Percentiles rank a stretch among this genome's conserved stretches.
These are phyloP conservation scores for Troides aeacus DNA, from an alignment of 2,888 invertebrate genomes.

Conservation along the genomic window DNA sequence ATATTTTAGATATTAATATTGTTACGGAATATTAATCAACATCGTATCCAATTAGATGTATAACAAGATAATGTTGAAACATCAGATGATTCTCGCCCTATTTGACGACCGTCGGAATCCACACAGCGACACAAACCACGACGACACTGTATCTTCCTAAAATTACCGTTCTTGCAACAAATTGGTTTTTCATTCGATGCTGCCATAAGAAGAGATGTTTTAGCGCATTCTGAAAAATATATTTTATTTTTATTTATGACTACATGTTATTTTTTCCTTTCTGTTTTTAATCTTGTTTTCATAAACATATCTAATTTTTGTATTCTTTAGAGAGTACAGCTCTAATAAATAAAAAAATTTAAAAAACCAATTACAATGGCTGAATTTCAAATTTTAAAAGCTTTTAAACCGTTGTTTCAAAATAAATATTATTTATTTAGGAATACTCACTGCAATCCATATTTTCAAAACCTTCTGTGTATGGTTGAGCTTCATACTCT, in stretches of 20 bases:
- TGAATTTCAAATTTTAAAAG: too few relatives aligned
- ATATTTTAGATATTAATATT: neutral
- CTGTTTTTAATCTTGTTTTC: neutral
- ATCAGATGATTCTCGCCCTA: conserved; percentile 54
- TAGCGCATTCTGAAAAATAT: conserved; percentile 81
- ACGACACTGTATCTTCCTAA: conserved; percentile 80
- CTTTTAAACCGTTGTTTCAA: conserved; percentile 38
- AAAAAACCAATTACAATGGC: too few relatives aligned
- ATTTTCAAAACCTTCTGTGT: conserved; percentile 39
- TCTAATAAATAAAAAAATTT: too few relatives aligned
- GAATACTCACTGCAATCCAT: conserved; percentile 83
- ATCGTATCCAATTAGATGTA: conserved; percentile 53
- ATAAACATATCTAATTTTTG: too few relatives aligned
- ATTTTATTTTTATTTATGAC: neutral
- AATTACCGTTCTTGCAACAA: conserved; percentile 84
- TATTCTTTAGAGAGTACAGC: too few relatives aligned
- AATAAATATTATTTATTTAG: neutral
- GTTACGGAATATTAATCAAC: conserved; percentile 40
- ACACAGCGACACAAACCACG: conserved; percentile 83
- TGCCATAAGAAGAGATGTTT: conserved; percentile 69
- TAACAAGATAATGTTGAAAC: conserved; percentile 52
- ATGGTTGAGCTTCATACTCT: conserved; percentile 64
- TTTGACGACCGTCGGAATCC: conserved; percentile 80
- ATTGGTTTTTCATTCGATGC: conserved; percentile 70
- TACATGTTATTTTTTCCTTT: neutral